phyloP scores from a whole-genome alignment of 2,113 vertebrate genomes.

The Regulus satrapa region DNA sequence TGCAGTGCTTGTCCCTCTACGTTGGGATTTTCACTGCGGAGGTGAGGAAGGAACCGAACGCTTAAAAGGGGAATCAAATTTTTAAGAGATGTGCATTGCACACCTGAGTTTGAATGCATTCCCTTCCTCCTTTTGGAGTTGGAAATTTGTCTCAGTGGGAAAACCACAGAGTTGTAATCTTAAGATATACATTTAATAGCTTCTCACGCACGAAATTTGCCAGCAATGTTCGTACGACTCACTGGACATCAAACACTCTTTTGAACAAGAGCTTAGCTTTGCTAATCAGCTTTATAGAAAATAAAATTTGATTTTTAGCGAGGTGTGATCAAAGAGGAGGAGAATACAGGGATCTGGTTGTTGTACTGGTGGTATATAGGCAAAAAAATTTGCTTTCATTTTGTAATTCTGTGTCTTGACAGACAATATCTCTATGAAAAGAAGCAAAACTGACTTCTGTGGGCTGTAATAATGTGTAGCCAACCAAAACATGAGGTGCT shows the following conservation, averaged over 20 bases:
- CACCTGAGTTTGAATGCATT: not conserved
- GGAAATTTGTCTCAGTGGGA: not conserved
- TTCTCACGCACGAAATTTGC: not conserved
- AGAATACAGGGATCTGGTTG: not conserved
- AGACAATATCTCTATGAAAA: not conserved
- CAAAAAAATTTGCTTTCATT: not conserved
- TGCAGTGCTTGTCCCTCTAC: not conserved
- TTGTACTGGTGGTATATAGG: not conserved
- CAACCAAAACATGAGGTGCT: not conserved
- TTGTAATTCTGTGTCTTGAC: not conserved
- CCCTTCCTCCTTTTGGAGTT: not conserved
- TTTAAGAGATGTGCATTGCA: not conserved
- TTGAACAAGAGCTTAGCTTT: not conserved
- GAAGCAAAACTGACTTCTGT: not conserved
- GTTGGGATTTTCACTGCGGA: not conserved
- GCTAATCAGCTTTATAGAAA: not conserved
- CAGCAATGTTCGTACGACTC: not conserved
- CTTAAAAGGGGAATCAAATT: not conserved
- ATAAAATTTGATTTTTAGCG: not conserved
- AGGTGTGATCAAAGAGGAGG: not conserved
- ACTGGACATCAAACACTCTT: not conserved
- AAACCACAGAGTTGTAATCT: not conserved
- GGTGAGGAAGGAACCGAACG: not conserved
- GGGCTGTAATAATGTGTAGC: not conserved
- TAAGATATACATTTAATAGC: not conserved